phyloP scores from a whole-genome alignment of 2,797 vertebrate genomes.

The Morus bassanus region DNA sequence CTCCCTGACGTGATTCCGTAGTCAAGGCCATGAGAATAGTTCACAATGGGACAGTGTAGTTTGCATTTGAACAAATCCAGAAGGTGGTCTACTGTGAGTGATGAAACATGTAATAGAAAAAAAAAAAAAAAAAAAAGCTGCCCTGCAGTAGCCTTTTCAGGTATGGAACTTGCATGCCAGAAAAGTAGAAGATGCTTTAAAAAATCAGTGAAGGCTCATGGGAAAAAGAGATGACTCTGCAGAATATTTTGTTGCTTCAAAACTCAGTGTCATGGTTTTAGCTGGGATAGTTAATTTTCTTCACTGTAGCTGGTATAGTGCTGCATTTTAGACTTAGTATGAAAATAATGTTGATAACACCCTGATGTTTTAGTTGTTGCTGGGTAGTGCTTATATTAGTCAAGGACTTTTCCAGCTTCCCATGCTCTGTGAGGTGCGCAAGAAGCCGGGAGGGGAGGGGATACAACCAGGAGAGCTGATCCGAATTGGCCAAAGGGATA shows the following conservation, averaged over 20 bases:
- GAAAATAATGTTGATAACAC: too few species aligned
- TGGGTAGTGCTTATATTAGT: too few species aligned
- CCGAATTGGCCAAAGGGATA: too few species aligned
- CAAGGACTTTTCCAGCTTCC: too few species aligned
- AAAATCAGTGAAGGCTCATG: not conserved
- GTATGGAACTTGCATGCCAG: not conserved
- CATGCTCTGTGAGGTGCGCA: too few species aligned
- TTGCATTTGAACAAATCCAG: not conserved
- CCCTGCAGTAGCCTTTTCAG: not conserved
- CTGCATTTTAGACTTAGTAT: too few species aligned
- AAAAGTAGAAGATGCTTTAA: not conserved
- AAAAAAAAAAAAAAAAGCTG: not conserved
- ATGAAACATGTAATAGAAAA: not conserved
- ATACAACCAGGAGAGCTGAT: too few species aligned
- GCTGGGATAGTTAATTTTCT: too few species aligned
- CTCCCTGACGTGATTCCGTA: not conserved
- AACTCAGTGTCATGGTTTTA: not conserved
- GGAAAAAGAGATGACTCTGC: not conserved
- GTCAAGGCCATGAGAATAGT: not conserved
- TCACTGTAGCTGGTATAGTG: too few species aligned
- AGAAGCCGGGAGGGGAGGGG: too few species aligned
- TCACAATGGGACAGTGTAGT: not conserved
- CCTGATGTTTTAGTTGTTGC: too few species aligned
- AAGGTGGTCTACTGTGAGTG: not conserved
- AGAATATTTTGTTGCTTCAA: constrained; percentile 40